Conservation (phyloP, 2,113 vertebrate genomes). For the Cnemophilus loriae region DNA sequence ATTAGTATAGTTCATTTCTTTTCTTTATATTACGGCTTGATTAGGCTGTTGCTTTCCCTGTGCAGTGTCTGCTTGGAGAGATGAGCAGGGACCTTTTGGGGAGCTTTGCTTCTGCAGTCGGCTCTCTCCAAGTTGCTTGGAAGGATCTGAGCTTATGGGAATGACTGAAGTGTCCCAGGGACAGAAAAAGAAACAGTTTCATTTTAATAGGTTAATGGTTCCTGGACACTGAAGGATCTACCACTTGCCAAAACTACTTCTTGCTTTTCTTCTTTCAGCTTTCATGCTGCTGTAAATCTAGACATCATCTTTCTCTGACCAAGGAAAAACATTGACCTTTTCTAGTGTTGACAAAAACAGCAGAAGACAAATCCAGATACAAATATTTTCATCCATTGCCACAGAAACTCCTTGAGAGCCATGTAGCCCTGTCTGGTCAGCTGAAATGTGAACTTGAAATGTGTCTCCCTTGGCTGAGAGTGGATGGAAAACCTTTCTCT, state of each 20-base stretch:
- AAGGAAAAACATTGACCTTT: slow-evolving; percentile 50
- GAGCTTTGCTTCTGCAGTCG: background rate
- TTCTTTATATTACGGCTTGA: background rate
- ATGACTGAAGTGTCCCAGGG: background rate
- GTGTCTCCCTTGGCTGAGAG: slow-evolving; percentile 5
- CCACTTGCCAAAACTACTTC: slow-evolving; percentile 27
- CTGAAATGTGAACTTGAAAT: background rate
- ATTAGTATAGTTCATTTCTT: background rate
- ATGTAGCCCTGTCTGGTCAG: background rate
- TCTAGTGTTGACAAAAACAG: slow-evolving; percentile 49
- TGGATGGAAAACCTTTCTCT: slow-evolving; percentile 5
- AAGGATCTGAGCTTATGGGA: background rate
- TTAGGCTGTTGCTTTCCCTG: background rate
- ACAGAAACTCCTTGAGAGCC: slow-evolving; percentile 46
- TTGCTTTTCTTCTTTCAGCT: slow-evolving; percentile 23
- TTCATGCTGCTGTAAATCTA: slow-evolving; percentile 10
- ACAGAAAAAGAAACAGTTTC: slow-evolving; percentile 35
- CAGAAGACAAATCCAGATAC: slow-evolving; percentile 60
- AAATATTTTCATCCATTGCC: slow-evolving; percentile 55
- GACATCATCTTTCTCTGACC: background rate
- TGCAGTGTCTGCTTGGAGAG: background rate
- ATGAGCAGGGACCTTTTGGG: background rate
- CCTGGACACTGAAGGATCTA: slow-evolving; percentile 3
- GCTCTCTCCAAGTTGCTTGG: background rate
- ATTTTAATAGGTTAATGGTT: slow-evolving; percentile 36